Evolutionary conservation across 2,888 invertebrate species (phyloP), one percentile per base, ranked within the genome.

Genomic region (Cerastis leucographa): DNA sequence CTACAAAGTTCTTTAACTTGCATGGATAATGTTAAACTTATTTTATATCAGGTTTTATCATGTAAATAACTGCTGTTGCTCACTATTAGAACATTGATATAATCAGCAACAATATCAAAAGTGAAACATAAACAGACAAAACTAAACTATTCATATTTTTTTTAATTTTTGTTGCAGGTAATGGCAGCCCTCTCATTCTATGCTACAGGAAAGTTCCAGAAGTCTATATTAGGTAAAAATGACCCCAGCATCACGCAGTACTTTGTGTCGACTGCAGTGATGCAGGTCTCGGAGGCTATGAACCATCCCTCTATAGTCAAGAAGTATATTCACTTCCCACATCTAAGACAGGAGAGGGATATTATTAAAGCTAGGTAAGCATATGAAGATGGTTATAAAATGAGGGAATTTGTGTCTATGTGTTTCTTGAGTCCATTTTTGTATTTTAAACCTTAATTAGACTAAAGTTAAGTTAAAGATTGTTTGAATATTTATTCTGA

Each of bases 261-360:
- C 88, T 96, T 96, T 86, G 95, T 95, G 51, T 91, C 93, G 0
- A 94, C 94, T 0, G 95, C 96, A 0, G 95, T 96, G 17, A 88
- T 93, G 59, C 96, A 96, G 72, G 95, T 96, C 7, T 94, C 96
- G 0, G 95, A 96, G 70, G 96, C 96, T 0, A 91, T 96, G 91
- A 96, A 96, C 87, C 93, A 95, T 72, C 93, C 94, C 0, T 88
- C 90, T 2, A 94, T 96, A 80, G 93, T 96, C 0, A 95, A 95
- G 86, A 96, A 96, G 75, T 95, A 96, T 79, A 95, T 96, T 75
- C 96, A 96, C 81, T 96, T 96, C 73, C 96, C 96, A 22, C 96
- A 96, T 89, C 85, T 96, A 25, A 92, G 94, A n/a, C 91, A 92
- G 59, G 96, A 96, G 71, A 89, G 96, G 46, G 95, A 96, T 86